Percentiles rank a stretch among this genome's conserved stretches.
Conservation (phyloP, 2,888 invertebrate species). For the Iselma pallidipennis region DNA sequence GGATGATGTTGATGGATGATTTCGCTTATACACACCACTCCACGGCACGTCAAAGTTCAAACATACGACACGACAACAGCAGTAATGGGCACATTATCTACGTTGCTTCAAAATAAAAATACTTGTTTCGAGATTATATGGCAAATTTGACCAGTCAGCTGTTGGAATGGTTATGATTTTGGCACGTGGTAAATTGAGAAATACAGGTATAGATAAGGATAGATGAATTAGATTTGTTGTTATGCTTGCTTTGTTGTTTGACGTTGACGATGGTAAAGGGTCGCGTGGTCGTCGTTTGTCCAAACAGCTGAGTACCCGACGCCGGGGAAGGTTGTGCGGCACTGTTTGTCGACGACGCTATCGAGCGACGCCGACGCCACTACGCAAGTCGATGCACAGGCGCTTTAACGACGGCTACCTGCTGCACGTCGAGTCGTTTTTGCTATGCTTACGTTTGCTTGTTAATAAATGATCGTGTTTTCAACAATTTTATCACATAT, state of each 20-base stretch:
- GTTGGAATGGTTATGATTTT: conserved; percentile 4
- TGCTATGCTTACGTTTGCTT: conserved; percentile 42
- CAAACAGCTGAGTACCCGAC: conserved; percentile 53
- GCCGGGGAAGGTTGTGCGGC: conserved; percentile 55
- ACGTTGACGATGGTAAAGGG: conserved; percentile 17
- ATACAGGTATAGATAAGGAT: conserved; percentile 7
- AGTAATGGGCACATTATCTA: background rate
- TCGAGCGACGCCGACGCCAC: conserved; percentile 55
- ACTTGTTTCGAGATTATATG: background rate
- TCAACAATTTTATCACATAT: conserved; percentile 40
- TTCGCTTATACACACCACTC: conserved; percentile 26
- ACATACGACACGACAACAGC: conserved; percentile 27
- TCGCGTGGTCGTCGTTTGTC: conserved; percentile 38
- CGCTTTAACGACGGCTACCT: conserved; percentile 52
- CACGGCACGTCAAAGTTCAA: conserved; percentile 25
- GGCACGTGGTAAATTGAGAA: conserved; percentile 16
- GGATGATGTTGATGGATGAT: no score
- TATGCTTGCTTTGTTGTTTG: background rate
- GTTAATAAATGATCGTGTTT: conserved; percentile 49
- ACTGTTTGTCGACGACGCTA: conserved; percentile 53
- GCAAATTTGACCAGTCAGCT: background rate
- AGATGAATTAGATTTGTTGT: conserved; percentile 14
- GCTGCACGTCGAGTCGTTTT: conserved; percentile 48
- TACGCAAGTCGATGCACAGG: conserved; percentile 53
- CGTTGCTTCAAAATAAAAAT: background rate